phyloP scores from a whole-genome alignment of 2,888 invertebrate species.

The Hartigia nigra region DNA sequence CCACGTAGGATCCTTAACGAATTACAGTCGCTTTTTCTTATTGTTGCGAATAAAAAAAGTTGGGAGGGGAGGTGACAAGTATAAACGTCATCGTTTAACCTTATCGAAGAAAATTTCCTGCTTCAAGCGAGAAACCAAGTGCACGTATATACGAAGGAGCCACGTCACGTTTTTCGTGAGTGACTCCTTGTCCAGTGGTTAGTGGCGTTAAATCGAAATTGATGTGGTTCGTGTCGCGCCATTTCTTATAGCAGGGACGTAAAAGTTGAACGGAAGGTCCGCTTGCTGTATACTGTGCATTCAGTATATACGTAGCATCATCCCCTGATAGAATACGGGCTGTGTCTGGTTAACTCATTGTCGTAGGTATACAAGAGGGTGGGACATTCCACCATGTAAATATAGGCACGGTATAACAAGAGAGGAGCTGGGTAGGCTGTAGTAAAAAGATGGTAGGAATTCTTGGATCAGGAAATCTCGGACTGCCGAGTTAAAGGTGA shows the following conservation, averaged over 20 bases:
- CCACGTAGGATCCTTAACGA: background rate
- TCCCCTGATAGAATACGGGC: background rate
- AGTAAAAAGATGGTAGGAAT: background rate
- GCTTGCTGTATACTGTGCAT: background rate
- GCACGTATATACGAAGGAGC: background rate
- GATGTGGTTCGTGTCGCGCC: slow-evolving; percentile 31
- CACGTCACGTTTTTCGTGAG: background rate
- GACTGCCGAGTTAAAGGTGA: background rate
- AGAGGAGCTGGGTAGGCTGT: background rate
- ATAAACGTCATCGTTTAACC: background rate
- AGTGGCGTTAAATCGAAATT: slow-evolving; percentile 40
- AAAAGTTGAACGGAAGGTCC: background rate
- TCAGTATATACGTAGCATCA: background rate
- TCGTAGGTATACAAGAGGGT: background rate
- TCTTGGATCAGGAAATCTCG: background rate
- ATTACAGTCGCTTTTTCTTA: background rate
- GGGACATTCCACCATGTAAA: background rate
- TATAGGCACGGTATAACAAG: background rate
- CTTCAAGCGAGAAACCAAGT: background rate
- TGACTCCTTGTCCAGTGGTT: slow-evolving; percentile 15
- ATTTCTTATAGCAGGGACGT: background rate
- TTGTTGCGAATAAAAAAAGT: background rate
- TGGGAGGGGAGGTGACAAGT: background rate
- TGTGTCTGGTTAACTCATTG: background rate
- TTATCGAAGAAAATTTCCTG: background rate